Evolutionary conservation across 1,140 invertebrate genomes (phyloP).

Genomic region (Drosophila varians): DNA sequence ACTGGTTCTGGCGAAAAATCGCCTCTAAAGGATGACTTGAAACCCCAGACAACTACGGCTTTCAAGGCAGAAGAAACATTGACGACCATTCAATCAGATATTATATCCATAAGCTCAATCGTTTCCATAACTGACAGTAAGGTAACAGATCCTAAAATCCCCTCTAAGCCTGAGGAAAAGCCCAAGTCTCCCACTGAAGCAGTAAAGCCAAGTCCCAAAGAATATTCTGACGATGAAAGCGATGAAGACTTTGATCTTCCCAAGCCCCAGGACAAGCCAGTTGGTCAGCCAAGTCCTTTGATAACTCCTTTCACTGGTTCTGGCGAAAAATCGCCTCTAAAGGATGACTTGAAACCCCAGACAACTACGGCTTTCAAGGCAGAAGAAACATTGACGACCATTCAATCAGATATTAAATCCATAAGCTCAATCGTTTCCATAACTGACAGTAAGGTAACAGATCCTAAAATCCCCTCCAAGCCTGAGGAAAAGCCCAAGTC

Average conservation of each 20-base stretch:
- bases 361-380: neutral
- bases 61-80: no score
- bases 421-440: neutral
- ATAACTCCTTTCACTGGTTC: neutral
- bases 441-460: neutral
- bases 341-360: neutral
- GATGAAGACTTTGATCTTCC: conserved; percentile 8
- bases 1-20: neutral
- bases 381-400: neutral
- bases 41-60: no score
- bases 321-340: conserved; percentile 1
- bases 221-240: conserved; percentile 32
- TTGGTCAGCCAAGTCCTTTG: neutral
- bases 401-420: neutral
- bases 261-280: conserved; percentile 9
- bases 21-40: conserved; percentile 2
- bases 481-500: neutral
- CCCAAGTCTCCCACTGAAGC: conserved; percentile 2
- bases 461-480: neutral
- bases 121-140: no score
- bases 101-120: no score
- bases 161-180: conserved; percentile 20
- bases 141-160: no score
- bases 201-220: neutral
- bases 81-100: no score